A percentile compares a stretch with the other conserved stretches of the same genome.
phyloP scores from a whole-genome alignment of 2,797 vertebrate species.

The Chelon auratus region DNA sequence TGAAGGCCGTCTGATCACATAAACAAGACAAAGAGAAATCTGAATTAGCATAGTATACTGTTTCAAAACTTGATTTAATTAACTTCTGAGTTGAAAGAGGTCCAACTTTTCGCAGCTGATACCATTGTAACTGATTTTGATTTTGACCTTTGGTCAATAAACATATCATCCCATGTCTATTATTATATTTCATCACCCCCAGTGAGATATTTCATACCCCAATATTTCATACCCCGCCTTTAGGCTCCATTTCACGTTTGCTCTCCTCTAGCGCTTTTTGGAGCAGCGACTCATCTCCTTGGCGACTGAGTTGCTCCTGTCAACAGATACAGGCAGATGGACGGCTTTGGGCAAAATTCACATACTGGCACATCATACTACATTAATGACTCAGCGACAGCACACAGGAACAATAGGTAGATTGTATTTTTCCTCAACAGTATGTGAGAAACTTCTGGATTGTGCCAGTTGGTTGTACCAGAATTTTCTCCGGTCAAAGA shows the following conservation, averaged over 20 bases:
- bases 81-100: not conserved
- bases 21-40: constrained; percentile 12
- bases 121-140: not conserved
- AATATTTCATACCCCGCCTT: constrained; percentile 83
- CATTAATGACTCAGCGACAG: constrained; percentile 53
- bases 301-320: constrained; percentile 85
- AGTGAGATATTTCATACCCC: constrained; percentile 56
- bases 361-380: constrained; percentile 54
- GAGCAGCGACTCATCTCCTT: constrained; percentile 84
- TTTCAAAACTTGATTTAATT: not conserved
- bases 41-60: constrained; percentile 24
- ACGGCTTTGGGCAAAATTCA: constrained; percentile 56
- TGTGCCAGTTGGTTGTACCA: constrained; percentile 33
- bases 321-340: constrained; percentile 68
- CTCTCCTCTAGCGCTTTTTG: constrained; percentile 87
- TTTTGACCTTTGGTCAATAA: not conserved
- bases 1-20: constrained; percentile 88
- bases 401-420: constrained; percentile 32
- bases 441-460: not conserved
- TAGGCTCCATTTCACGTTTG: constrained; percentile 82
- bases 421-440: constrained; percentile 22
- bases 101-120: not conserved
- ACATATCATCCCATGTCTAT: not conserved
- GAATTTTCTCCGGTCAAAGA: constrained; percentile 56
- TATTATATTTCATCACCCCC: constrained; percentile 38